Base-by-base conservation (phyloP, 2,888 invertebrate species). In the Yponomeuta evonymella region DNA sequence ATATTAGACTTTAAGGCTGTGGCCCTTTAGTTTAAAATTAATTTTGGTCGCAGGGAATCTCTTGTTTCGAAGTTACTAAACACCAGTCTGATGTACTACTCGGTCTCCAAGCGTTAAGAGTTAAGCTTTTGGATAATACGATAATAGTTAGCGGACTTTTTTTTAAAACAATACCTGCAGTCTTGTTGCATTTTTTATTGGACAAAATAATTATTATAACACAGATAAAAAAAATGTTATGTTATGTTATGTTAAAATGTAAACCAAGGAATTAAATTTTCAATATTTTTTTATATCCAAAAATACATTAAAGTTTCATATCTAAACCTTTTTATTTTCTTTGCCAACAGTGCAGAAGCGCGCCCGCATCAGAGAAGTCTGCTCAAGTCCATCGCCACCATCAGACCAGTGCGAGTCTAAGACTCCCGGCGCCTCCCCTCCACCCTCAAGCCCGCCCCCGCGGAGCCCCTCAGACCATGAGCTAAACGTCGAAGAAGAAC, bases 401-500 rank as follows among this genome's bases (percentile, higher is more conserved):
- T 4, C 79, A 79, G 30, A 58, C 15, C 51, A 15, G 51, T 15
- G 15, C 15, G 89, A 90, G 48, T 72, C 80, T 1, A 89, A 90
- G 75, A 87, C 88, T 1, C 87, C 91, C 8, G 80, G 79, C 48
- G 76, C 82, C 71, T 83, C 90, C 3, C 83, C 91, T 0, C 84
- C 91, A 0, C 82, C 87, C 63, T 75, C 81, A 23, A 86, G 87
- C 0, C 88, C 90, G 8, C 90, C 90, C 72, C 93, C 90, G 66
- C 90, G 80, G 72, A 88, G 92, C 2, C 90, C 90, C 11, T 92
- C 92, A 4, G 93, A 92, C 80, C 88, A 92, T 78, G 93, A 92
- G 74, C 89, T 92, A 43, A 93, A 93, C 81, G 92, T 94, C 0
- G 94, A 94, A 77, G 94, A 94, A 70, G 94, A 94, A 80, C 83